Evolutionary conservation across 2,113 vertebrate genomes (phyloP).

Genomic region (Martes martes): DNA sequence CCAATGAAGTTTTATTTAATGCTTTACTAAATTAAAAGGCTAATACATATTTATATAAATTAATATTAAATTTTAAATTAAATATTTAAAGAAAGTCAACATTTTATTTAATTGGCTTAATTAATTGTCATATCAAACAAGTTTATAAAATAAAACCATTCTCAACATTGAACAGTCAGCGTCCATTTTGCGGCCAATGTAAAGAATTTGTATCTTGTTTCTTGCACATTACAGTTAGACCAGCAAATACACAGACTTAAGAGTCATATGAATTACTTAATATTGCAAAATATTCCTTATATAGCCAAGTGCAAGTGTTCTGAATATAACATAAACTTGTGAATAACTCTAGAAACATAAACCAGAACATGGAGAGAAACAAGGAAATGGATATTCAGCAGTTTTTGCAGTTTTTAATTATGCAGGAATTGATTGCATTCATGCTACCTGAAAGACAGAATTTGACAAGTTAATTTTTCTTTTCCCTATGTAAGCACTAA

Average conservation of each 20-base stretch:
- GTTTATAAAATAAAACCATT: background rate
- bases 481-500: background rate
- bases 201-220: background rate
- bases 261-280: background rate
- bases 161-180: background rate
- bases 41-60: background rate
- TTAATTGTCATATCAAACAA: background rate
- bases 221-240: background rate
- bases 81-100: background rate
- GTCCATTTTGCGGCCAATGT: background rate
- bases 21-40: background rate
- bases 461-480: background rate
- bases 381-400: background rate
- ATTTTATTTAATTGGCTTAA: background rate
- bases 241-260: background rate
- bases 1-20: background rate
- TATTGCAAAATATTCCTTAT: background rate
- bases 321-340: background rate
- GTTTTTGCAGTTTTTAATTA: conserved; percentile 9
- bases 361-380: background rate
- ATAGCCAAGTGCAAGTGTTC: background rate
- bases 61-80: background rate
- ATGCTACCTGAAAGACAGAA: background rate
- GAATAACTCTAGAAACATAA: background rate
- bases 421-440: background rate